phyloP scores from a whole-genome alignment of 2,113 vertebrate species.

The Fukomys damarensis region DNA sequence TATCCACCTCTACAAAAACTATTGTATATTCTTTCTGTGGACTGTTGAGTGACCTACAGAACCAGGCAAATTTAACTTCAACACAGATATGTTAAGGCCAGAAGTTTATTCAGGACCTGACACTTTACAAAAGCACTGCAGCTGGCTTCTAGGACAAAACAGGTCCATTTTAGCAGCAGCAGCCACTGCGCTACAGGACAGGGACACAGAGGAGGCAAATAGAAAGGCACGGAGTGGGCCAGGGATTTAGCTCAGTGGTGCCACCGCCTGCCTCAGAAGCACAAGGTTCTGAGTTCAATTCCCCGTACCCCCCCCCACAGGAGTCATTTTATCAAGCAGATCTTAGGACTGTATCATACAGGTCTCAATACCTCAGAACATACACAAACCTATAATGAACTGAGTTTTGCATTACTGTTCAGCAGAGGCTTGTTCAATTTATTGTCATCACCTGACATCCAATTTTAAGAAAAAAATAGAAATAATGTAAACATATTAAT shows the following conservation, averaged over 20 bases:
- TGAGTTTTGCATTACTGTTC: neutral
- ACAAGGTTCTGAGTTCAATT: too few relatives aligned
- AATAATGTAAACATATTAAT: neutral
- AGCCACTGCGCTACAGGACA: neutral
- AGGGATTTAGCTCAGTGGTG: too few relatives aligned
- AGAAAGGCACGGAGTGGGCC: neutral
- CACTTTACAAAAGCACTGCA: neutral
- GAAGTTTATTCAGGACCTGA: neutral
- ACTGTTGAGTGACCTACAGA: neutral
- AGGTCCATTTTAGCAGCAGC: slow-evolving; percentile 38
- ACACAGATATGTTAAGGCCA: neutral
- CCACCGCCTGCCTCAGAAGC: too few relatives aligned
- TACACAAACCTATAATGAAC: neutral
- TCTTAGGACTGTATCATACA: neutral
- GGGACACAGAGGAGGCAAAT: neutral
- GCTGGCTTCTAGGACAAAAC: neutral
- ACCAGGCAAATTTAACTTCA: slow-evolving; percentile 16
- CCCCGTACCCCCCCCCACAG: too few relatives aligned
- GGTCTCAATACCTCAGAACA: neutral
- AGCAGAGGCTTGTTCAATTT: slow-evolving; percentile 11
- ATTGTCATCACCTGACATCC: neutral
- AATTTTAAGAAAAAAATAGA: neutral
- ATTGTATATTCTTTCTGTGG: neutral
- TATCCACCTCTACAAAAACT: slow-evolving; percentile 1
- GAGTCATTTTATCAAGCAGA: neutral